A percentile compares a stretch with the other conserved stretches of the same genome.
phyloP scores from a whole-genome alignment of 2,113 vertebrate genomes.

The Cranoglanis bouderius region DNA sequence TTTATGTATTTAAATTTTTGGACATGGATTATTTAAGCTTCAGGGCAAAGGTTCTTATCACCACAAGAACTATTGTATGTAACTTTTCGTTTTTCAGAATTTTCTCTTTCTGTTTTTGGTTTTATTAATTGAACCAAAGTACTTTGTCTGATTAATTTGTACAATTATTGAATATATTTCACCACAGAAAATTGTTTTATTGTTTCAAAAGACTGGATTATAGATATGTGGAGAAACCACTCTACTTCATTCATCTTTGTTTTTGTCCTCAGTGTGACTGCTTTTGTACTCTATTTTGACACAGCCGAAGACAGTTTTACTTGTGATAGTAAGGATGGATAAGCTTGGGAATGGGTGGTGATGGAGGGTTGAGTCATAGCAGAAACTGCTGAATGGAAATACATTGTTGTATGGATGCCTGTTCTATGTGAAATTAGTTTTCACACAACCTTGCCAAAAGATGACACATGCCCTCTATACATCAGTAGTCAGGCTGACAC shows the following conservation, averaged over 20 bases:
- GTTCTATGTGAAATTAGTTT: conserved; percentile 51
- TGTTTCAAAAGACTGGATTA: neutral
- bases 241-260: conserved; percentile 2
- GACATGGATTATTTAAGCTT: neutral
- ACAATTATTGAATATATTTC: neutral
- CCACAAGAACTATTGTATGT: too few relatives aligned
- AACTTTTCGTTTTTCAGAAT: neutral
- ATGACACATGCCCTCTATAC: conserved; percentile 47
- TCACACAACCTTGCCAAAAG: conserved; percentile 49
- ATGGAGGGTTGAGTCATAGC: conserved; percentile 1
- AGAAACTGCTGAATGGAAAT: conserved; percentile 18
- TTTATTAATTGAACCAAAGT: neutral
- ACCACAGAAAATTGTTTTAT: neutral
- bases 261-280: conserved; percentile 16
- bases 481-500: conserved; percentile 40
- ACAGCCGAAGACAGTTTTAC: neutral
- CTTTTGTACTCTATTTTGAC: conserved; percentile 21
- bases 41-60: neutral
- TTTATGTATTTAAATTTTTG: neutral
- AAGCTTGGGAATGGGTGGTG: conserved; percentile 4
- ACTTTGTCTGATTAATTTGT: neutral
- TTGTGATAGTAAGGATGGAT: conserved; percentile 11
- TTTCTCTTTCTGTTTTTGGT: neutral
- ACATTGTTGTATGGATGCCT: conserved; percentile 17
- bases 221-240: neutral